phyloP scores from a whole-genome alignment of 2,888 invertebrate species.

The Nephrotoma appendiculata region DNA sequence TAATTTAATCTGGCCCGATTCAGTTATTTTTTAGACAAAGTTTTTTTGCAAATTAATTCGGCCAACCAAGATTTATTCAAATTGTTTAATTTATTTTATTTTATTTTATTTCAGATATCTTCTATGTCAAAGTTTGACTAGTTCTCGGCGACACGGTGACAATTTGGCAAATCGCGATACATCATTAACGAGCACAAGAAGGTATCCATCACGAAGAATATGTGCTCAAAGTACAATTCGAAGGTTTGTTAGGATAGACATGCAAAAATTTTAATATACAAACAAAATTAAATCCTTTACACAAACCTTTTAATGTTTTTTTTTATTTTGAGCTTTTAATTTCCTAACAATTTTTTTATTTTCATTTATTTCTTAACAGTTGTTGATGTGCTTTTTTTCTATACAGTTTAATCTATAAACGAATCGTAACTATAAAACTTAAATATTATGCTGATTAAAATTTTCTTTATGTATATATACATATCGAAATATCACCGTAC shows the following conservation, averaged over 20 bases:
- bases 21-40: neutral
- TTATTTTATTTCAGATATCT: conserved; percentile 21
- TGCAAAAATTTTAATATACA: neutral
- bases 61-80: neutral
- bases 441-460: no score
- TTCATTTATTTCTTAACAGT: neutral
- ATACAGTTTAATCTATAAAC: no score
- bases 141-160: conserved; percentile 24
- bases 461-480: neutral
- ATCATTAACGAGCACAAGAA: conserved; percentile 30
- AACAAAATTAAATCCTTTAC: neutral
- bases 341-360: neutral
- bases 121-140: conserved; percentile 24
- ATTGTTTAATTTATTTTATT: neutral
- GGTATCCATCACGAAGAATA: conserved; percentile 28
- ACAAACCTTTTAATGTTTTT: neutral
- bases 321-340: neutral
- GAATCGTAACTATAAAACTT: no score
- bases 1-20: no score
- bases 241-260: conserved; percentile 19
- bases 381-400: no score
- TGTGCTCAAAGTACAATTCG: conserved; percentile 28
- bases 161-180: conserved; percentile 27
- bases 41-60: neutral
- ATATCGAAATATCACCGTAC: neutral